Base-by-base conservation (phyloP, 1,140 invertebrate genomes). In the Diachasma alloeum region DNA sequence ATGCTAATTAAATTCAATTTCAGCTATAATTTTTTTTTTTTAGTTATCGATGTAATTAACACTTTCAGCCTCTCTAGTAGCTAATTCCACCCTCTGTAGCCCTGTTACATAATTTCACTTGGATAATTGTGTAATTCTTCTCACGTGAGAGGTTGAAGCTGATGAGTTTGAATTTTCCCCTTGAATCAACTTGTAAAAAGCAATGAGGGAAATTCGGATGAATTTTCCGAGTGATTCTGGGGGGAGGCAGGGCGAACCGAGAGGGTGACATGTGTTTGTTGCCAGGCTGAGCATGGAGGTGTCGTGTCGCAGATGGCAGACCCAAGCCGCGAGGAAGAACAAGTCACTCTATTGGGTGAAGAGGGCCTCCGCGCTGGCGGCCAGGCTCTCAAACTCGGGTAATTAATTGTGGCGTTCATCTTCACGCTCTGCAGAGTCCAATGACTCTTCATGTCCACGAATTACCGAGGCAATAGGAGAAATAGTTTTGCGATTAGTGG, bases 321-420 rank as follows among this genome's bases (percentile, higher is more conserved):
- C 90, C 94, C 95, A 88, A 94, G 95, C 88, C 93, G 95, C 84
- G 95, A 96, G 89, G 97, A 98, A 91, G 97, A 98, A 90, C 96
- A 96, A 91, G 95, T 97, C 81, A 96, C 96, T 83, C 93, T 98
- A 83, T 93, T 98, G 84, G 96, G 97, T 86, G 97, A 98, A 91
- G 97, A 98, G 91, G 96, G 95, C 85, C 93, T 97, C 82, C 93
- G 96, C 88, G 94, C 96, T 87, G 95, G 96, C 89, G 96, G 97
- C 89, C 96, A 97, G 92, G 95, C 96, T 90, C 94, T 98, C 89
- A 97, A 97, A 92, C 92, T 98, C 88, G 97, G 95, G 96, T 97
- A 94, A 94, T 91, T 91, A 91, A 89, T 84, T 83, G 84, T 85
- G 83, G 85, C 83, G 84, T 84, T 87, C 78, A 79, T 85, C 81